Base-by-base conservation (phyloP, 2,797 vertebrate species). In the Coranthus polyacanthus region DNA sequence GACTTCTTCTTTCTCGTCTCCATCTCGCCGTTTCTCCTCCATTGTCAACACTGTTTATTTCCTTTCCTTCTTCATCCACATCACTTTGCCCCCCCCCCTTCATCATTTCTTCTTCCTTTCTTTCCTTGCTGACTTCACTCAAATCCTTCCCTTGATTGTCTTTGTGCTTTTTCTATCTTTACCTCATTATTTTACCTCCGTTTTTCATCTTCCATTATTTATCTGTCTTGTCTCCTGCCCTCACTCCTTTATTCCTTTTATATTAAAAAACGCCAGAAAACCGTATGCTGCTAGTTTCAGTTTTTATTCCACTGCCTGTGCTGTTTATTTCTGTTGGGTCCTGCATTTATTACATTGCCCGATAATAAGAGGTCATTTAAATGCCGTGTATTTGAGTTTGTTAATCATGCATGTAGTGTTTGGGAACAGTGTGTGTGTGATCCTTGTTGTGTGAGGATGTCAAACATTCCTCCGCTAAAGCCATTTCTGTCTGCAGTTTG, bases 401-500 rank as follows among this genome's bases (percentile, higher is more conserved):
- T 58, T 43, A 63, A 78, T 63, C 51, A 42, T 50, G 34, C 39
- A 29, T 68, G 36, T 45, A 61, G 16, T 63, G 59, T 62, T 71
- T 63, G 18, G 44, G 58, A 20, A 39, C 12, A 42, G 7, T 20
- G 8, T 52, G 46, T 54, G 36, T 68, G 21, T 32, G 49, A 38
- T 58, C 13, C 12, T 56, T 24, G 50, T 29, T 45, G 29, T 64
- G 46, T 20, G 24, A 26, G 41, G 54, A 12, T 15, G 12, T 59
- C 47, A 57, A 53, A 75, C 49, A 49, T 68, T 68, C 53, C 57
- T 12, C 18, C 18, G 12, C 21, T 50, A 45, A 58, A 54, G 59
- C 26, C 12, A 8, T 72, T 60, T 62, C 50, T 74, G 61, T 74
- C 59, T 51, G 29, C 32, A 17, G 73, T 83, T 85, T 82, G 78